A percentile compares a stretch with the other conserved stretches of the same genome.
Conservation (phyloP, 2,888 invertebrate genomes). For the Dryocosmus kuriphilus region DNA sequence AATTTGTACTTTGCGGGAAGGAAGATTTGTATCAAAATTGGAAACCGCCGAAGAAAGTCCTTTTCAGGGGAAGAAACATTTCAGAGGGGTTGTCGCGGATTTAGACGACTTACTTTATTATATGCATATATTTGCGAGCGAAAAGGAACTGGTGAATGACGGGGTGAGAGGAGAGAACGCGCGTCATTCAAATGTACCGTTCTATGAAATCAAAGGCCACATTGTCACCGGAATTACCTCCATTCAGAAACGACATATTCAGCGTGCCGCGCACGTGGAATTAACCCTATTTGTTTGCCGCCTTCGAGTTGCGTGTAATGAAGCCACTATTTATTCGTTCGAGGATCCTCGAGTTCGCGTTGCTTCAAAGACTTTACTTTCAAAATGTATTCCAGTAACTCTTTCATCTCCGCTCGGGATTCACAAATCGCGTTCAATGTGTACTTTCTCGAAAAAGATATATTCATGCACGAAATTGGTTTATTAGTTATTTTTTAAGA, state of each 20-base stretch:
- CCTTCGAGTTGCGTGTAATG: conserved; percentile 70
- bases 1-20: background rate
- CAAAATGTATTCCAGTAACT: conserved; percentile 30
- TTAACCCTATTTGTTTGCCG: conserved; percentile 77
- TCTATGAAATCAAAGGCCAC: conserved; percentile 77
- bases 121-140: conserved; percentile 13
- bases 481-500: too few species aligned
- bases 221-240: conserved; percentile 77
- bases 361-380: conserved; percentile 29
- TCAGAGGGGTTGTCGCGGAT: background rate
- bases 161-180: conserved; percentile 51
- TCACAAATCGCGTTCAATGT: conserved; percentile 25
- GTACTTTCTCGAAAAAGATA: background rate
- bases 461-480: background rate
- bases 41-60: background rate
- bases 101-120: conserved; percentile 25
- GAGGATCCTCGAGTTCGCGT: conserved; percentile 53
- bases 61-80: background rate
- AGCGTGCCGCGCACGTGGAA: conserved; percentile 72
- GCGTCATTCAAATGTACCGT: conserved; percentile 73
- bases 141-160: conserved; percentile 45
- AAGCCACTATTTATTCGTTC: conserved; percentile 71
- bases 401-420: conserved; percentile 22
- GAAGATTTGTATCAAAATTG: background rate
- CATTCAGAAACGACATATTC: conserved; percentile 77